A percentile compares a stretch with the other conserved stretches of the same genome.
phyloP scores from a whole-genome alignment of 2,113 vertebrate genomes.

The Capreolus pygargus region DNA sequence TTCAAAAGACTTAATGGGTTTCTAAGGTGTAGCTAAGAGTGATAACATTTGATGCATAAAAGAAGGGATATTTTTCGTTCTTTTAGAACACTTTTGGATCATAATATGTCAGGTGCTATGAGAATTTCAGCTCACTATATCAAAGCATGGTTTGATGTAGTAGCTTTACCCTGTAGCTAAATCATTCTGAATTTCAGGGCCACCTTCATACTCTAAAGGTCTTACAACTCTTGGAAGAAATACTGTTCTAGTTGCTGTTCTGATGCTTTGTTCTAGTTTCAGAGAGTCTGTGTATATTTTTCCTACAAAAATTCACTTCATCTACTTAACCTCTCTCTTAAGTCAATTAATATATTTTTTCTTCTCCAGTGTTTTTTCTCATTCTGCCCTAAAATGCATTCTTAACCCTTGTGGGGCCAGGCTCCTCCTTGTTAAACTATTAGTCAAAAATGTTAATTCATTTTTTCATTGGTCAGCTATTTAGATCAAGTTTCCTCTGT shows the following conservation, averaged over 20 bases:
- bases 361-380: background rate
- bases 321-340: background rate
- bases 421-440: background rate
- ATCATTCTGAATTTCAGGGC: background rate
- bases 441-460: background rate
- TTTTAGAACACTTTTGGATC: background rate
- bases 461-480: background rate
- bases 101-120: background rate
- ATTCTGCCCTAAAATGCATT: background rate
- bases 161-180: background rate
- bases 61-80: background rate
- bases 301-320: background rate
- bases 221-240: background rate
- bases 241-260: background rate
- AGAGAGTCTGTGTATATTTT: background rate
- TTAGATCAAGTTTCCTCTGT: background rate
- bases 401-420: background rate
- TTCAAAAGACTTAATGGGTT: background rate
- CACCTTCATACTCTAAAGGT: background rate
- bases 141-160: background rate
- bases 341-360: background rate
- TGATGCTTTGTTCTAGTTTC: background rate
- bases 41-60: background rate
- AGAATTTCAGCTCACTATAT: background rate
- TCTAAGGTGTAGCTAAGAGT: background rate